Base-by-base conservation (phyloP, 2,797 vertebrate genomes). In the Chaenodraco wilsoni region DNA sequence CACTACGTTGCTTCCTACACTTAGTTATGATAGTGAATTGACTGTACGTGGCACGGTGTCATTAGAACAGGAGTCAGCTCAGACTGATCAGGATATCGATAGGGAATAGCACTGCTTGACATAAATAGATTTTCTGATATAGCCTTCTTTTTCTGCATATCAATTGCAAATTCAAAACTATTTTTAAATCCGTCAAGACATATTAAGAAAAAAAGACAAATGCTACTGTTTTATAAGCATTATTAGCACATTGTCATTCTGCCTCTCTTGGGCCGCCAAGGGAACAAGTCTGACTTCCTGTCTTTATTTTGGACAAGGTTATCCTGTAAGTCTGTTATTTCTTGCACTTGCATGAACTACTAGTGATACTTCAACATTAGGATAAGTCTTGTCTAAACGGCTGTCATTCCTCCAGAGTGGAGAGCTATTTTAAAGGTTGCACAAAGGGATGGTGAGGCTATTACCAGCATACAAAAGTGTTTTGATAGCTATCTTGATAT, bases 401-500 rank as follows among this genome's bases (percentile, higher is more conserved):
- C 86, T 88, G 87, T 88, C 92, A 84, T 87, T 91, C 65, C 74
- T 76, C 82, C 67, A 17, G 61, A 85, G 68, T n/a, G 33, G 6
- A 21, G 59, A 85, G 75, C 64, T 51, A 61, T 90, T 92, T 91
- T 83, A 92, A 89, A 89, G 85, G 80, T 85, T 86, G 66, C 67
- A 83, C 82, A 76, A 88, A 83, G 55, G 83, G 78, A 78, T 3
- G 56, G 65, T 1, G 49, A 73, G 74, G 65, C 88, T 61, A 77
- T 93, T 93, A 87, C 77, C 87, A 84, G 73, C 76, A 86, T 62
- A 83, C 87, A 86, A 89, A 67, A 84, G 84, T 74, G 55, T 78
- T 81, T 65, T 92, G 93, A 92, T 93, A 90, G 91, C 74, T 84
- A 80, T 52, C 72, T 76, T 49, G 73, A 90, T 87, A 75, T 69